Evolutionary conservation across 2,888 invertebrate genomes (phyloP).

Genomic region (Drosophila trichaetosa): DNA sequence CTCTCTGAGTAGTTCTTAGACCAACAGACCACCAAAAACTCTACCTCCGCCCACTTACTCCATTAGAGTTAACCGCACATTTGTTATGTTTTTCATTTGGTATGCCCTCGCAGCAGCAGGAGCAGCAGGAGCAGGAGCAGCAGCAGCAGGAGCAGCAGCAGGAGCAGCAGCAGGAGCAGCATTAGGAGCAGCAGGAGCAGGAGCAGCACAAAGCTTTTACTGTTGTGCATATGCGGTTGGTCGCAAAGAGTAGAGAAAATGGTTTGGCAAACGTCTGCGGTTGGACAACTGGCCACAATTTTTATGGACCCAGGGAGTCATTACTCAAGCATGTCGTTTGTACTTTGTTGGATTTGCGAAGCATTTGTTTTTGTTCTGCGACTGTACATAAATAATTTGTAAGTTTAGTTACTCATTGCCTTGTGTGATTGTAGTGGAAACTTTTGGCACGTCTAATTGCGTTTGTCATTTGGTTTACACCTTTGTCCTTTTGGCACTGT

Average conservation of each 20-base stretch:
- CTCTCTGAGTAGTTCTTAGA: background rate
- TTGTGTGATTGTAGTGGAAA: constrained; percentile 42
- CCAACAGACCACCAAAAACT: background rate
- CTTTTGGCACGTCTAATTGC: constrained; percentile 42
- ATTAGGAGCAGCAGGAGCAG: background rate
- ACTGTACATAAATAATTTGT: constrained; percentile 52
- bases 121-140: too few species aligned
- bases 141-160: too few species aligned
- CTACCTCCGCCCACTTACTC: constrained; percentile 8
- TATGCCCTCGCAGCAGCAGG: background rate
- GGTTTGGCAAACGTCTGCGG: constrained; percentile 52
- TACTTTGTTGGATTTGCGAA: constrained; percentile 55
- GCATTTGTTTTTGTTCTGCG: constrained; percentile 17
- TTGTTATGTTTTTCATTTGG: constrained; percentile 65
- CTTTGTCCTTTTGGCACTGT: constrained; percentile 15
- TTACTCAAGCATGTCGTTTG: constrained; percentile 64
- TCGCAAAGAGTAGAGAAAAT: constrained; percentile 39
- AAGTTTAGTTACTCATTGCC: constrained; percentile 17
- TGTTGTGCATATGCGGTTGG: constrained; percentile 27
- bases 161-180: too few species aligned
- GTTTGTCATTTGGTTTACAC: constrained; percentile 51
- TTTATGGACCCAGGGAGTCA: constrained; percentile 53
- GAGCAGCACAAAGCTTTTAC: constrained; percentile 36
- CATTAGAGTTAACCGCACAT: constrained; percentile 58
- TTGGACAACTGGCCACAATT: constrained; percentile 38